Base-by-base conservation (phyloP, 2,888 invertebrate genomes). In the Dromius quadrimaculatus region DNA sequence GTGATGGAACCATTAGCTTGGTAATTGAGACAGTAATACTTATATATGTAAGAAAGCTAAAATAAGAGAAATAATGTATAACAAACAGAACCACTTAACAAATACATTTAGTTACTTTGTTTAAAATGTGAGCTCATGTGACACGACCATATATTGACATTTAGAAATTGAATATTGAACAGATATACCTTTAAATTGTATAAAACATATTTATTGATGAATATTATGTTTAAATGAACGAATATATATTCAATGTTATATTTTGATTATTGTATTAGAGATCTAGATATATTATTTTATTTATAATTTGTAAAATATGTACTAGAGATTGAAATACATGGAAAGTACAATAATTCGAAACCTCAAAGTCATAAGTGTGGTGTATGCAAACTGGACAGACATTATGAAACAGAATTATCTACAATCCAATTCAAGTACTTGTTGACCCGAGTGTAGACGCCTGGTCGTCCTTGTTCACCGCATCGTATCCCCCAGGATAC, bases 401-500 rank as follows among this genome's bases (percentile, higher is more conserved):
- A 8, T 17, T 59, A 59, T 34, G 19, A n/a, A 71, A 82, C 79
- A 2, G 82, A 82, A 72, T 81, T 75, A 70, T 77, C 78, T 32
- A 83, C 84, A 75, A 92, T 92, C 92, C 92, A 92, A 28, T 87
- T 85, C 20, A 92, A 82, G 80, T 88, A 92, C 74, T 86, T 85
- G 74, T 87, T 88, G 19, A 94, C 92, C 32, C 90, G 84, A 0
- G 92, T 90, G 79, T 95, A 95, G 23, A 95, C 84, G 1, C 94
- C 95, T 0, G 95, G 94, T 71, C 87, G 89, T 54, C 87, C 87
- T 17, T 88, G 86, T 74, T 90, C 88, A 0, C 93, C 94, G 78
- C 95, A 95, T 1, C 90, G 87, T 34, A 92, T 85, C 9, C 94
- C 94, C 93, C 93, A 94, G 0, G 94, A 94, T 0, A 95, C 94